Conservation (phyloP, 2,113 vertebrate species). For the Chionodraco myersi region DNA sequence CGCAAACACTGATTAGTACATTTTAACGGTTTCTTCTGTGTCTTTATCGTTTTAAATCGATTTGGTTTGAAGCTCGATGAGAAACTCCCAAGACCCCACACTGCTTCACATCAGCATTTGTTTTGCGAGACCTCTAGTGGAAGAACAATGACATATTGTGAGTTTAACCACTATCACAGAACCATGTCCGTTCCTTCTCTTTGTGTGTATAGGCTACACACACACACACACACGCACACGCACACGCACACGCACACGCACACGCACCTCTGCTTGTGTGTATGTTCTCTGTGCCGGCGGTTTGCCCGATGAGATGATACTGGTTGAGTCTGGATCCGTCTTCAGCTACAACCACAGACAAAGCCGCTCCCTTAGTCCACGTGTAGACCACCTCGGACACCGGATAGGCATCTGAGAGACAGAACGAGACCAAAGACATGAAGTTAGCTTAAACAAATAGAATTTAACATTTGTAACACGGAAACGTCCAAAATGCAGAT, state of each 20-base stretch:
- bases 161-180: neutral
- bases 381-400: slow-evolving; percentile 96
- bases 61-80: too few species aligned
- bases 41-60: too few species aligned
- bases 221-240: too few species aligned
- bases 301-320: slow-evolving; percentile 94
- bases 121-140: too few species aligned
- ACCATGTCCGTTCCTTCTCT: neutral
- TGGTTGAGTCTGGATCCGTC: slow-evolving; percentile 97
- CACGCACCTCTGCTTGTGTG: slow-evolving; percentile 91
- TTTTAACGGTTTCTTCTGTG: too few species aligned
- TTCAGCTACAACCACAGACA: slow-evolving; percentile 94
- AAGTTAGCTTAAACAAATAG: neutral
- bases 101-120: too few species aligned
- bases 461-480: neutral
- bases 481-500: neutral
- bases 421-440: neutral
- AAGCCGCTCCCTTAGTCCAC: slow-evolving; percentile 90
- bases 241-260: too few species aligned
- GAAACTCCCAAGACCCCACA: too few species aligned
- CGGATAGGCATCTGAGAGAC: slow-evolving; percentile 91
- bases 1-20: too few species aligned
- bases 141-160: too few species aligned
- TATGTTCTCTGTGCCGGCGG: slow-evolving; percentile 91
- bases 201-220: neutral